Base-by-base conservation (phyloP, 2,888 invertebrate species). In the Ormyrus thymus region DNA sequence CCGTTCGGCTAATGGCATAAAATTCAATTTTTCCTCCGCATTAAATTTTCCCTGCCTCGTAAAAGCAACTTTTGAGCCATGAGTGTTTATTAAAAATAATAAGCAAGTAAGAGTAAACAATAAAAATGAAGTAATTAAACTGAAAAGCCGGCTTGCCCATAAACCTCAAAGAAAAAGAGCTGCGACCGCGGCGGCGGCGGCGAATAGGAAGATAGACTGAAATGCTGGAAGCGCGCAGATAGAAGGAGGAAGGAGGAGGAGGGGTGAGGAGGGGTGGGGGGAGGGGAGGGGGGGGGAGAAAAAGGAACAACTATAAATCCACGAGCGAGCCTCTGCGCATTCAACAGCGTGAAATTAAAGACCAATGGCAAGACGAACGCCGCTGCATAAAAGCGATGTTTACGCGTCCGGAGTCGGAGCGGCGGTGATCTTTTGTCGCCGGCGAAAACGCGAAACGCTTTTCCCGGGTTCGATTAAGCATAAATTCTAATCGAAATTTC, bases 301-400 rank as follows among this genome's bases (percentile, higher is more conserved):
- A 78, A 75, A 62, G 66, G 83, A 82, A 83, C 77, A 78, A 80
- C 84, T 82, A 85, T 86, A 85, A 85, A 86, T 87, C 84, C 83
- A 84, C 82, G 81, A 81, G 64, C 9, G 59, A 62, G 74, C 48
- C 13, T 64, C 51, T 4, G 73, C 59, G 69, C 83, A 86, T 83
- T 83, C 84, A 84, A 81, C 81, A 84, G 84, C 87, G 86, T 86
- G 86, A 86, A 87, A 87, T 86, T 85, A 87, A 86, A 85, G 81
- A 76, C 81, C 81, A 76, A 84, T 84, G 83, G 83, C 79, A 72
- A 83, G 82, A 81, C 81, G 83, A 81, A 76, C 74, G 80, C 72
- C 68, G 76, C 59, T 80, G 82, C 81, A 82, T 81, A 84, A 74
- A 78, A 65, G 48, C 74, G 80, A 73, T 74, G 66, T 74, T 76